Conservation (phyloP, 2,113 vertebrate genomes). For the Oreamnos americanus region DNA sequence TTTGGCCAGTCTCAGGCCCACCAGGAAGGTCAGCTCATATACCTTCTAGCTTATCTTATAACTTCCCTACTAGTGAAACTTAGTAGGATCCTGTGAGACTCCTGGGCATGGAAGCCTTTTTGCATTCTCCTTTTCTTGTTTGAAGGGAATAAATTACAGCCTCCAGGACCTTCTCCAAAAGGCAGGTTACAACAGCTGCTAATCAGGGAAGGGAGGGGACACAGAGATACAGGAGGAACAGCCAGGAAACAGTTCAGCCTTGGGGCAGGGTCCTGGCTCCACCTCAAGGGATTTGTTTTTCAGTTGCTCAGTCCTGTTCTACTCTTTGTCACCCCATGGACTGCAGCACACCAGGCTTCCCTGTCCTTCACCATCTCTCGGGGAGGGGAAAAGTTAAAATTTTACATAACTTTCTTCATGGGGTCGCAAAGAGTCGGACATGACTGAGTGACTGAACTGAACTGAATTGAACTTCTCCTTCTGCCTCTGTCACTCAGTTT, state of each 20-base stretch:
- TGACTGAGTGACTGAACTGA: too few relatives aligned
- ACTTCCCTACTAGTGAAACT: neutral
- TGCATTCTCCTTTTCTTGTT: neutral
- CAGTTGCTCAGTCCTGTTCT: neutral
- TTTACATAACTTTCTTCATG: too few relatives aligned
- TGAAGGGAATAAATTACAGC: neutral
- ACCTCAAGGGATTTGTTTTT: neutral
- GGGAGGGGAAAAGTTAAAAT: too few relatives aligned
- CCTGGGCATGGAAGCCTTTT: neutral
- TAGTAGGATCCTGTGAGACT: neutral
- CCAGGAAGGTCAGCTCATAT: constrained; percentile 38
- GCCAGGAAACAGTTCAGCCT: neutral
- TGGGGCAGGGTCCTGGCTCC: neutral
- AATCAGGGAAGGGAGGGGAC: neutral
- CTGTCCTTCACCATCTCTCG: too few relatives aligned
- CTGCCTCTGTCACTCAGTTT: too few relatives aligned
- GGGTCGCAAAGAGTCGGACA: too few relatives aligned
- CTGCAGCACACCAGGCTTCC: too few relatives aligned
- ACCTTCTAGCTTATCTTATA: neutral
- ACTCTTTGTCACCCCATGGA: too few relatives aligned
- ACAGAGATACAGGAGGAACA: neutral
- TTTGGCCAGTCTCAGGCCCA: constrained; percentile 32
- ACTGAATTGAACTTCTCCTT: too few relatives aligned
- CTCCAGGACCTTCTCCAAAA: neutral
- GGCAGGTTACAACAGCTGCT: neutral